A percentile compares a stretch with the other conserved stretches of the same genome.
Conservation (phyloP, 2,888 invertebrate species). For the Tiphia femorata region DNA sequence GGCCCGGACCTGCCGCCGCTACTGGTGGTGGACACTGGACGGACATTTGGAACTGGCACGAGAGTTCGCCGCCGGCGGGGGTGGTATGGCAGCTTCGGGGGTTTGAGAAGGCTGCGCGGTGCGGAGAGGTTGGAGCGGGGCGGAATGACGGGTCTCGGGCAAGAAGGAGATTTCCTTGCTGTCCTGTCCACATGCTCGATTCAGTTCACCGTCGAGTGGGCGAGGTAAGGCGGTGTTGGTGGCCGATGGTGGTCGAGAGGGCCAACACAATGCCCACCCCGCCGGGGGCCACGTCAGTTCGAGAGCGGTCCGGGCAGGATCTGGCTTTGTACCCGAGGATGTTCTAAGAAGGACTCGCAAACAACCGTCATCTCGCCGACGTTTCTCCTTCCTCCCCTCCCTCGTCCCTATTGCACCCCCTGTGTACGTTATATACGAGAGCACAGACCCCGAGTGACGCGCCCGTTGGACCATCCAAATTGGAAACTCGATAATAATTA, state of each 20-base stretch:
- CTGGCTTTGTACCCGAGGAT: constrained; percentile 50
- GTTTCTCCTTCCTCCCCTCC: too few relatives aligned
- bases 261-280: constrained; percentile 57
- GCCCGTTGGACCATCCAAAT: constrained; percentile 11
- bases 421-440: neutral
- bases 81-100: constrained; percentile 12
- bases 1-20: constrained; percentile 14
- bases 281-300: constrained; percentile 57
- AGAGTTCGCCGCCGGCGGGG: constrained; percentile 32
- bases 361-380: constrained; percentile 43
- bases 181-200: constrained; percentile 56
- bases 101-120: too few relatives aligned
- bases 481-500: constrained; percentile 1
- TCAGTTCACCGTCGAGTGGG: constrained; percentile 41
- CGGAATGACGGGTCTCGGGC: constrained; percentile 47
- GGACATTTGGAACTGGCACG: constrained; percentile 48
- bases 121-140: constrained; percentile 26
- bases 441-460: constrained; percentile 10
- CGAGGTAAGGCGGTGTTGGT: constrained; percentile 44
- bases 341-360: constrained; percentile 53
- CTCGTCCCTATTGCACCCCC: neutral
- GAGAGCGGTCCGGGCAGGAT: constrained; percentile 39
- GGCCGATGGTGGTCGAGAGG: constrained; percentile 44
- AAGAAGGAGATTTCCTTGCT: constrained; percentile 58
- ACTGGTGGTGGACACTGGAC: constrained; percentile 36